Evolutionary conservation across 2,113 vertebrate species (phyloP).

Genomic region (Gallinago undulata): DNA sequence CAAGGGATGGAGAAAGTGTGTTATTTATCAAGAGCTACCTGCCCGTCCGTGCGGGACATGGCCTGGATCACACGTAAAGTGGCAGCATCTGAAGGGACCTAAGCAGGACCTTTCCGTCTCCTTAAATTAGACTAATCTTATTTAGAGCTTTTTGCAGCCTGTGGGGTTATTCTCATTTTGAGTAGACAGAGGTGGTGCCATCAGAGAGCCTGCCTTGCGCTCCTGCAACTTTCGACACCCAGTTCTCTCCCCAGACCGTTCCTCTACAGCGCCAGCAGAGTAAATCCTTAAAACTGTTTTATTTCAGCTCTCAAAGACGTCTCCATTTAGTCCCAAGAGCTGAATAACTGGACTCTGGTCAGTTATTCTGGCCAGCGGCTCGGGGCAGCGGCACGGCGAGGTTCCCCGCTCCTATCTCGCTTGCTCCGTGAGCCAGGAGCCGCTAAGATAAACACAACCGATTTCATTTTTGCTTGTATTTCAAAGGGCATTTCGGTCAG

Average conservation of each 20-base stretch:
- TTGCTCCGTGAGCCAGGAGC: background rate
- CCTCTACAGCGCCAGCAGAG: background rate
- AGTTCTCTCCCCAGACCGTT: background rate
- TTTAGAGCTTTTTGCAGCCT: background rate
- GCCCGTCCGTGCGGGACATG: background rate
- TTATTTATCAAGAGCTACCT: background rate
- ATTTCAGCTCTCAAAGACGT: fast-evolving
- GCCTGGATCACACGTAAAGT: fast-evolving
- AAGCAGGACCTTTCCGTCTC: background rate
- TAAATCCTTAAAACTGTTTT: background rate
- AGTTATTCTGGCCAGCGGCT: background rate
- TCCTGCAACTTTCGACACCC: background rate
- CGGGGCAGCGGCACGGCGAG: background rate
- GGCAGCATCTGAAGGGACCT: background rate
- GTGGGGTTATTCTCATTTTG: background rate
- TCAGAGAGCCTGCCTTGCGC: background rate
- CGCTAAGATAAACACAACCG: background rate
- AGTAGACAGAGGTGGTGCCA: background rate
- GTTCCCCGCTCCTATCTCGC: background rate
- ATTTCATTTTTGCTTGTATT: background rate
- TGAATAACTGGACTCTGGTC: background rate
- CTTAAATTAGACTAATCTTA: background rate
- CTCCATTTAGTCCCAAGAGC: background rate
- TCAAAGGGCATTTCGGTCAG: slow-evolving; percentile 45
- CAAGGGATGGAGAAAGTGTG: background rate